Conservation (phyloP, 1,140 invertebrate genomes). For the Drosophila persimilis region DNA sequence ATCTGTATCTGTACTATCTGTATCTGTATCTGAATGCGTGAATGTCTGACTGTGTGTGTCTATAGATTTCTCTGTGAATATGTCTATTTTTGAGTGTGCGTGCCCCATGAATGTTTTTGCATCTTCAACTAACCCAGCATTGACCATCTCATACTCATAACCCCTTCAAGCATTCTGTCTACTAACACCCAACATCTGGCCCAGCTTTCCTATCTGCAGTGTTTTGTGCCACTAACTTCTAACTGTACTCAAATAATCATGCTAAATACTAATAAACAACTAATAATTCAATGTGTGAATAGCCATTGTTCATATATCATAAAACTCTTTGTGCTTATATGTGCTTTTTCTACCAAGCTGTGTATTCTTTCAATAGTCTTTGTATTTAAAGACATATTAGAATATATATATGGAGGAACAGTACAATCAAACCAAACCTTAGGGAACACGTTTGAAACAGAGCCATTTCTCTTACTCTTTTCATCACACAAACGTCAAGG, state of each 20-base stretch:
- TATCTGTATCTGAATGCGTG: conserved; percentile 45
- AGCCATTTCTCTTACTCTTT: no score
- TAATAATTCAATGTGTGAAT: conserved; percentile 13
- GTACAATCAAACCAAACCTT: no score
- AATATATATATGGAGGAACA: no score
- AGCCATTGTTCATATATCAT: conserved; percentile 8
- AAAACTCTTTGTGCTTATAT: no score
- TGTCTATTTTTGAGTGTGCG: conserved; percentile 22
- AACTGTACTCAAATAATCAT: conserved; percentile 3
- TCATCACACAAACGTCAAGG: no score
- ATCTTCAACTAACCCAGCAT: conserved; percentile 34
- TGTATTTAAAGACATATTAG: no score
- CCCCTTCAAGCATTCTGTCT: conserved; percentile 25
- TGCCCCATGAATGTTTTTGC: conserved; percentile 21
- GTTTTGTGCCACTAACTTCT: conserved; percentile 9
- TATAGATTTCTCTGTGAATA: conserved; percentile 24
- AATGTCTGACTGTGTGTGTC: conserved; percentile 13
- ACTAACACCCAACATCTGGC: conserved; percentile 27
- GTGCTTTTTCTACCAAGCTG: no score
- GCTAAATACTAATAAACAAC: conserved; percentile 7
- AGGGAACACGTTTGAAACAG: no score
- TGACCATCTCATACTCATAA: conserved; percentile 27
- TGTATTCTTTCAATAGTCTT: no score
- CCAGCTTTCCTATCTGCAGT: conserved; percentile 3
- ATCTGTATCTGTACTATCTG: conserved; percentile 32